These are phyloP conservation scores for Psettodes erumei DNA, from an alignment of 2,113 vertebrate genomes.

Conservation along the genomic window DNA sequence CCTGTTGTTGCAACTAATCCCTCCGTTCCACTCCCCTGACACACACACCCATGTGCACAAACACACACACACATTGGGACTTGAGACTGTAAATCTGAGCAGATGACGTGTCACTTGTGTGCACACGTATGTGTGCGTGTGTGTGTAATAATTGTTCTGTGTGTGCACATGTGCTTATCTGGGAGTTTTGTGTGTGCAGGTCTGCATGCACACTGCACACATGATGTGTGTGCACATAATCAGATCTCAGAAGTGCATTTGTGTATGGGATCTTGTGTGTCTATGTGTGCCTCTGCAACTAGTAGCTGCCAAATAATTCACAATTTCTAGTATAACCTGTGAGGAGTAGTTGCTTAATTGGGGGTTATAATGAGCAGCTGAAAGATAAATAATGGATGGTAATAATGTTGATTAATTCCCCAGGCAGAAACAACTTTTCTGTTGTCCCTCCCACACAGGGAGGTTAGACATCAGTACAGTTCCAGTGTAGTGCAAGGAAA, in stretches of 20 bases:
- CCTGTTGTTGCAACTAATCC: no score
- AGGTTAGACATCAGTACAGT: constrained; percentile 39
- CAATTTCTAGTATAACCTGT: background rate
- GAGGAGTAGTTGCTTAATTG: no score
- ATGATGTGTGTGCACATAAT: constrained; percentile 16
- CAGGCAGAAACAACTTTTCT: constrained; percentile 9
- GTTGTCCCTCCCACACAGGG: constrained; percentile 5
- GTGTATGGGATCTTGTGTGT: constrained; percentile 27
- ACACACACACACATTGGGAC: constrained; percentile 29
- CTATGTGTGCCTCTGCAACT: background rate
- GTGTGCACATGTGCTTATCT: background rate
- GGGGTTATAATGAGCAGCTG: no score
- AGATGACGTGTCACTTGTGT: no score
- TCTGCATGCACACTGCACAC: background rate
- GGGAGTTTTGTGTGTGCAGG: background rate
- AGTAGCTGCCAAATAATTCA: constrained; percentile 22
- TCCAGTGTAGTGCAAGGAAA: constrained; percentile 24
- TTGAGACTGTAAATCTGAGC: no score
- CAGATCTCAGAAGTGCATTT: constrained; percentile 9
- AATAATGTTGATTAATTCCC: constrained; percentile 61
- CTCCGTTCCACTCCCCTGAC: no score
- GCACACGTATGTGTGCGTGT: no score
- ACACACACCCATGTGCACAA: background rate
- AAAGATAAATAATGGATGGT: constrained; percentile 54
- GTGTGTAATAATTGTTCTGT: background rate